Base-by-base conservation (phyloP, 2,797 vertebrate species). In the Pseudomugil gertrudae region DNA sequence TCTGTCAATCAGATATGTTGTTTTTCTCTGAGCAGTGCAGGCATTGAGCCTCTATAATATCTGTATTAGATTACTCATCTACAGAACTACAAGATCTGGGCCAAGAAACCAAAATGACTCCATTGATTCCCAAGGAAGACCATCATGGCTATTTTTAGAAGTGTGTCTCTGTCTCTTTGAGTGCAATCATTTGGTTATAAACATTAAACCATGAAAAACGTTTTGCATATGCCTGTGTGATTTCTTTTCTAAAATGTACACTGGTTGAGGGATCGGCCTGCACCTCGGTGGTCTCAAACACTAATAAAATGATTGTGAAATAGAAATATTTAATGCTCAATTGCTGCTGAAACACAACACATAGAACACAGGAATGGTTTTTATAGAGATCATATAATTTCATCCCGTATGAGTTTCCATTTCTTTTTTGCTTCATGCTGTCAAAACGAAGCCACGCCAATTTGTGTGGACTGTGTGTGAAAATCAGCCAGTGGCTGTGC, bases 131-230 rank as follows among this genome's bases (percentile, higher is more conserved):
- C 69, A 64, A 32, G 61, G 19, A 45, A 57, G 57, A 55, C 43
- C 62, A 47, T 45, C 74, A 57, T 38, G 33, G 57, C 69, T 89
- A 77, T 72, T 87, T 78, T 82, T 76, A 76, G 76, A 55, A 51
- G 63, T 59, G 53, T 9, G 10, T 24, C 30, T 55, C 63, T 55
- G 55, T 58, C 76, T 79, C 76, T 87, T 68, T 29, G 24, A 52
- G 67, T 56, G 64, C 67, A 78, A 82, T 84, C 78, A 80, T 73
- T 69, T 63, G 81, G 79, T 72, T 32, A 10, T 77, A 66, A 72
- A 79, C 66, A 75, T 72, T 58, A 75, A 72, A 87, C 62, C 74
- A 68, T 84, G 48, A 79, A 80, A 80, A 40, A 77, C 3, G 21
- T 66, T 71, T 69, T 47, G 68, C 4, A 60, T 78, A 26, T 72